Base-by-base conservation (phyloP, 2,888 invertebrate species). In the Tethea ocularis region DNA sequence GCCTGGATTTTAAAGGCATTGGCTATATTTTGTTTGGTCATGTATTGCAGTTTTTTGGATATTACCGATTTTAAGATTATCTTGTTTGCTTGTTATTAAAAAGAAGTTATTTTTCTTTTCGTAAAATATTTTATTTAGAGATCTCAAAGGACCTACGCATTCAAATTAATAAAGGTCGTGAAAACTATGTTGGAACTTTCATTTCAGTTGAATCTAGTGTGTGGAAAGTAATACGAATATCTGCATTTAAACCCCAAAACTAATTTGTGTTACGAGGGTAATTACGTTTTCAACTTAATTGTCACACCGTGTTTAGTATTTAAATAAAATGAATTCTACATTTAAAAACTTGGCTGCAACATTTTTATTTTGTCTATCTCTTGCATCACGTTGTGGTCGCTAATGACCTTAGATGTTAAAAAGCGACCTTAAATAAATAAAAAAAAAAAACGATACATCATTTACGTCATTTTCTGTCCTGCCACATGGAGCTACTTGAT, bases 221-320 rank as follows among this genome's bases (percentile, higher is more conserved):
- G 56, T 63, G 61, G 57, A 65, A 52, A 24, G 36, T 61, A 57
- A 63, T 65, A 62, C 58, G 67, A 66, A 72, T 62, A 67, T 67
- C 66, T 68, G 60, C 67, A 60, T 66, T 64, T 68, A 63, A 61
- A 72, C 52, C 23, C 67, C 63, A 67, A 71, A 74, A 69, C 61
- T 64, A 63, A 69, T 65, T 73, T 66, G 46, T 57, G 51, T 52
- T 54, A 52, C 13, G 55, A 61, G 60, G 46, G 46, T 59, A 59
- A 59, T 65, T 64, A 61, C 61, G 60, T 61, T 67, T 65, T 64
- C 33, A 24, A 57, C 60, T 66, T 66, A 65, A 66, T 63, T 71
- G 62, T 52, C 46, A 20, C 20, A 46, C 52, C 61, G 61, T 62
- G 69, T 69, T 64, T 63, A 69, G 63, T 57, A 55, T 57, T 56